Evolutionary conservation across 2,113 vertebrate species (phyloP).

Genomic region (Tupaia tana): DNA sequence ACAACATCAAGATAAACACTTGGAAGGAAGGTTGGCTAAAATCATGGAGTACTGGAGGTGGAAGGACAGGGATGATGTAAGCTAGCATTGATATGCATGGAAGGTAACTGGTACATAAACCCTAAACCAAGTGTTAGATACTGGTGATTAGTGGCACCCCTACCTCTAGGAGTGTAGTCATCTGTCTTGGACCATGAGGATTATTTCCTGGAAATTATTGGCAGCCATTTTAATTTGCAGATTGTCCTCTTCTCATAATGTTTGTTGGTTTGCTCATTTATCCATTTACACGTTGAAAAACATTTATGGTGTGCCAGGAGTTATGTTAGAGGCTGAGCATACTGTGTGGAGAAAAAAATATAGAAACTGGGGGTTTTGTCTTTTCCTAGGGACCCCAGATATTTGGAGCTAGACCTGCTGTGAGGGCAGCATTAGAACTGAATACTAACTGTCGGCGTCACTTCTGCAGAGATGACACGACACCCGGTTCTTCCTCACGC

Average conservation of each 20-base stretch:
- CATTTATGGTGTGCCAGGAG: background rate
- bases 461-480: too few species aligned
- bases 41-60: background rate
- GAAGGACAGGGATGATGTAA: background rate
- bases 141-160: background rate
- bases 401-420: background rate
- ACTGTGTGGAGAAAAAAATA: background rate
- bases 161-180: background rate
- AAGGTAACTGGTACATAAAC: background rate
- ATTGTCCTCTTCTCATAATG: background rate
- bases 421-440: background rate
- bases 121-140: background rate
- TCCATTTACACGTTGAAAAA: background rate
- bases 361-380: background rate
- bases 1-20: background rate
- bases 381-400: background rate
- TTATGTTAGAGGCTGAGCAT: background rate
- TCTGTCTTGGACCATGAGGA: background rate
- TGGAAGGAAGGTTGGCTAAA: background rate
- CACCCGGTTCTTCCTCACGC: too few species aligned
- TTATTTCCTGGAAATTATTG: background rate
- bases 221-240: slow-evolving; percentile 8
- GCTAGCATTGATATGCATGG: background rate
- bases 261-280: background rate
- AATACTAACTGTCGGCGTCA: background rate